phyloP scores from a whole-genome alignment of 2,113 vertebrate genomes.

The Siniperca chuatsi region DNA sequence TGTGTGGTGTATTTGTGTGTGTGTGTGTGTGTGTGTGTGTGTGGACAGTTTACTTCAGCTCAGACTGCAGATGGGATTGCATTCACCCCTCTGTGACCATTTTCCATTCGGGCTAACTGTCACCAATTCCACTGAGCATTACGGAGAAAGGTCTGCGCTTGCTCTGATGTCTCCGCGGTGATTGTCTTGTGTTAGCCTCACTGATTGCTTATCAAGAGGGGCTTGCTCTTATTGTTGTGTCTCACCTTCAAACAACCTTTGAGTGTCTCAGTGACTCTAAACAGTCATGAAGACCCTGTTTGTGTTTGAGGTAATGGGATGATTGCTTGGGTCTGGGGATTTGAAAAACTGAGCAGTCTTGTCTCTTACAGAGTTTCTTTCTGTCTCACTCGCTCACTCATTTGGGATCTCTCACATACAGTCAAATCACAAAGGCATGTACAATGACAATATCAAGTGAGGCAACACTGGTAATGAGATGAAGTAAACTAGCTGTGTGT shows the following conservation, averaged over 20 bases:
- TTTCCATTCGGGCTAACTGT: slow-evolving; percentile 59
- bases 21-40: neutral
- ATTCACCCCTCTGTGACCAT: slow-evolving; percentile 36
- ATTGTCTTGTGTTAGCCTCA: slow-evolving; percentile 32
- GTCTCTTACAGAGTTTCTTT: neutral
- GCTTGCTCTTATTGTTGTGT: slow-evolving; percentile 31
- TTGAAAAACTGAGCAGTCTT: neutral
- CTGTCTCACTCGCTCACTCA: neutral
- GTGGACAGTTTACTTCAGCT: slow-evolving; percentile 37
- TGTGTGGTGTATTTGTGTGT: neutral
- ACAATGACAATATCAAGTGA: slow-evolving; percentile 4
- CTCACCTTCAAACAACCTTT: slow-evolving; percentile 49
- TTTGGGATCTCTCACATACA: slow-evolving; percentile 2
- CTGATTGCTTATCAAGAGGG: slow-evolving; percentile 58
- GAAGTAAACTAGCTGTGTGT: neutral
- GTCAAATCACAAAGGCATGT: slow-evolving; percentile 12
- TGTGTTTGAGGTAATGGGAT: slow-evolving; percentile 2
- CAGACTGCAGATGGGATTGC: slow-evolving; percentile 39
- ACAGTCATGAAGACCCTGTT: slow-evolving; percentile 1
- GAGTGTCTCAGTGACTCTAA: slow-evolving; percentile 5
- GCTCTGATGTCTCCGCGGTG: slow-evolving; percentile 32
- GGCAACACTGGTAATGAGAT: neutral
- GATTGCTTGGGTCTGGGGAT: slow-evolving; percentile 24
- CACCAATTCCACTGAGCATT: slow-evolving; percentile 48
- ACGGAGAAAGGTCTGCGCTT: slow-evolving; percentile 15